Base-by-base conservation (phyloP, 2,113 vertebrate species). In the Columba livia region DNA sequence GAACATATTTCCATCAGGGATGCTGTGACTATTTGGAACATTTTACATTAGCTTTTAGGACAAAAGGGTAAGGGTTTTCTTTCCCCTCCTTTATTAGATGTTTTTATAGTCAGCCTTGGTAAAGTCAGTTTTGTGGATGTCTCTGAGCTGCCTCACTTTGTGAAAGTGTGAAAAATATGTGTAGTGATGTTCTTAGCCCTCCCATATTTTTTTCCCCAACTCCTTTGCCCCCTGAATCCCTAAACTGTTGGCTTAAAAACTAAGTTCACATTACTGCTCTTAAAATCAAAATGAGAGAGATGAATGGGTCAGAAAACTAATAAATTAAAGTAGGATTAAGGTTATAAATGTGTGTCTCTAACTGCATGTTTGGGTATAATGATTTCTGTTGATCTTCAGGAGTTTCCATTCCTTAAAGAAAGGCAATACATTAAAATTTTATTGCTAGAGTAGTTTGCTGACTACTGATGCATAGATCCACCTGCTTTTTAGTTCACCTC, bases 271-370 rank as follows among this genome's bases (percentile, higher is more conserved):
- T 88, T 69, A 53, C 11, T 8, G 2, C 32, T 89, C 44, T 79
- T 91, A 85, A 94, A 90, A 74, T 34, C 42, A 80, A 77, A 71
- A 64, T 79, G 51, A 77, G 57, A 36, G 42, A 38, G 32, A 85
- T 36, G 32, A 79, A 48, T 71, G 32, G 69, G 51, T 91, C 62
- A 83, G 64, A 90, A 88, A 93, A 77, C 60, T 78, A 89, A 81
- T 79, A 92, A 54, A 94, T 82, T 89, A 51, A 79, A 78, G 24
- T 50, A 73, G 66, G 57, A 79, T 91, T 89, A 84, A 85, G 93
- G 64, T 84, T 32, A 51, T 62, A 86, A 85, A 72, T 61, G 12
- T 1, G 3, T 69, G 31, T 75, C 28, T 88, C 70, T 65, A 65
- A 53, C 61, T 75, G 48, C 31, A 25, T 75, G 25, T 56, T 92